These are phyloP conservation scores for Amazona vittata DNA, from an alignment of 2,113 vertebrate genomes.

Conservation along the genomic window DNA sequence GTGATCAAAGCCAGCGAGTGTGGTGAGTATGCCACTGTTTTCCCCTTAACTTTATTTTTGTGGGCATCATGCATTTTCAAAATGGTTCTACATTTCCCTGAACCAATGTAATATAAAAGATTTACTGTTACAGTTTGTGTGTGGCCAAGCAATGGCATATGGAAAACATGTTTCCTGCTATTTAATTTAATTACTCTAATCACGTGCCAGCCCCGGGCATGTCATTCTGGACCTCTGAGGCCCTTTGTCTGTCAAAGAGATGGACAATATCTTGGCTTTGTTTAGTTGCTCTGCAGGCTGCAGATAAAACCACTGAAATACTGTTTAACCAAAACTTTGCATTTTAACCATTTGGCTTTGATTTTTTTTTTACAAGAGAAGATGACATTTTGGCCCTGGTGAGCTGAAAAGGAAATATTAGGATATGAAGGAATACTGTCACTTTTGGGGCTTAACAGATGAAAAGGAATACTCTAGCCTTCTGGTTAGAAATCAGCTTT, in stretches of 20 bases:
- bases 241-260: constrained; percentile 85
- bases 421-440: constrained; percentile 62
- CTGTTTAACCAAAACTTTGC: constrained; percentile 79
- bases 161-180: constrained; percentile 90
- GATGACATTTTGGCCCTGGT: constrained; percentile 75
- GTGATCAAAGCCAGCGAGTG: neutral
- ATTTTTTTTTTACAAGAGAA: constrained; percentile 72
- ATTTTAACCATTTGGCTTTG: constrained; percentile 81
- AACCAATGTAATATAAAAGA: constrained; percentile 79
- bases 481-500: constrained; percentile 64
- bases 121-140: constrained; percentile 89
- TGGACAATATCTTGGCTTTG: constrained; percentile 85
- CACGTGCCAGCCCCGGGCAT: constrained; percentile 84
- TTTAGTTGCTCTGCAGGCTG: constrained; percentile 76
- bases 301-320: constrained; percentile 76
- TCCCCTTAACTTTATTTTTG: constrained; percentile 58
- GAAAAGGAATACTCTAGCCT: constrained; percentile 58
- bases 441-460: constrained; percentile 55
- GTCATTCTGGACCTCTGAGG: constrained; percentile 83
- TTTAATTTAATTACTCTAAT: constrained; percentile 90
- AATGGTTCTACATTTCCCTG: constrained; percentile 67
- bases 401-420: constrained; percentile 69
- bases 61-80: constrained; percentile 66
- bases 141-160: constrained; percentile 83
- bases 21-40: neutral